Evolutionary conservation across 2,797 vertebrate genomes (phyloP), one percentile per base, ranked within the genome.

Genomic region (Phrynocephalus guinanensis): DNA sequence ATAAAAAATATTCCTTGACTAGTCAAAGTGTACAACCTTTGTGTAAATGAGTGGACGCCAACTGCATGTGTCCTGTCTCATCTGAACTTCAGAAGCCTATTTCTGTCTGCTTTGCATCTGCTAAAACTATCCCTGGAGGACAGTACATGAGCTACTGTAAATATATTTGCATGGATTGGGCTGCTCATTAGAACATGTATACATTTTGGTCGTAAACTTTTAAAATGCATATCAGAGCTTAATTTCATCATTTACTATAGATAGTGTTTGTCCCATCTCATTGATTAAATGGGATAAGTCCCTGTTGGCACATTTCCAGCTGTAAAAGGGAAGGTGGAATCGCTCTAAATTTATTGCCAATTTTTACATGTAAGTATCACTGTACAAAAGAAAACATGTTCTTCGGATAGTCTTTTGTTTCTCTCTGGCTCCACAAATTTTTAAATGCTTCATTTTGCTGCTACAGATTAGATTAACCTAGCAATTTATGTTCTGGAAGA

Each of bases 281-380:
- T 79, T 94, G 92, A 87, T 87, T 38, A 52, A 44, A 82, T 89
- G 83, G 91, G 0, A 38, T 67, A 90, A 92, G 92, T 79, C 52
- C 28, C 30, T 90, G 78, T 48, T 93, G 60, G 56, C 85, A 91
- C 8, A 20, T 75, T 75, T 38, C 72, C 30, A 20, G 20, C 33
- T 75, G 30, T 77, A 48, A 33, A 22, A 48, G 77, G 38, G 20
- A 44, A 85, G 63, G 44, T 24, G 6, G 15, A 48, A 67, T 63
- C 24, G 20, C 1, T 85, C 63, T 77, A 77, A 24, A 84, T 6
- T 7, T 63, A 13, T 63, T 63, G 5, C 72, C 38, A 86, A 86
- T 68, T 68, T 71, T 26, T 28, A 7, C 22, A 24, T 70, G 5
- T 52, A 28, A 56, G 52, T 44, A 38, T 38, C 80, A 68, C 26